Base-by-base conservation (phyloP, 2,113 vertebrate genomes). In the Miniopterus natalensis region DNA sequence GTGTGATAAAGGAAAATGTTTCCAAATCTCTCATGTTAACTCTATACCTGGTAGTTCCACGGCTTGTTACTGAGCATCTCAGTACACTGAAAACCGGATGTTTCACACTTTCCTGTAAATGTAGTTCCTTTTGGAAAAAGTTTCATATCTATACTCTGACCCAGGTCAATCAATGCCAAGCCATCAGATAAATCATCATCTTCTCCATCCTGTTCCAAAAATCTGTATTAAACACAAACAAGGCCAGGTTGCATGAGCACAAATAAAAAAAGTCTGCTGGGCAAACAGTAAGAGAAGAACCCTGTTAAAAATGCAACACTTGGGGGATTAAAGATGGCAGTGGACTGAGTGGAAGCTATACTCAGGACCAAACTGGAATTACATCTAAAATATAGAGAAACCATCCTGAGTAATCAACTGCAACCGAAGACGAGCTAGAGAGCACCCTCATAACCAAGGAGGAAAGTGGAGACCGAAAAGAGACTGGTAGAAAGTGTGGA, bases 81-180 rank as follows among this genome's bases (percentile, higher is more conserved):
- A 0, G 98, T 98, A 7, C 99, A 99, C 98, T 99, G 99, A 96
- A 99, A 99, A 20, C 99, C 99, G 0, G 99, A 99, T 0, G 99
- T 99, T 97, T 99, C 96, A 84, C 99, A 99, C 78, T 88, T 99
- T 73, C 96, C 98, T 1, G 98, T 99, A 98, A 99, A 99, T 0
- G 98, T 98, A 0, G 99, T 99, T 98, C 99, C 99, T 93, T 98
- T 97, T 0, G 99, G 99, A 95, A 99, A 99, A 13, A 99, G 98
- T 6, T 91, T 97, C 99, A 99, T 99, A 97, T 99, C 99, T 85
- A 99, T 99, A 95, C 99, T 99, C 98, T 99, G 99, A 0, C 99
- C 99, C 65, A 99, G 96, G 97, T 99, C 99, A 36, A 99, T 98
- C 77, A 99, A 98, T 0, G 99, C 98, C 92, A 99, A 97, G 84